A percentile compares a stretch with the other conserved stretches of the same genome.
Evolutionary conservation across 2,113 vertebrate species (phyloP).

Genomic region (Phoenicopterus ruber): DNA sequence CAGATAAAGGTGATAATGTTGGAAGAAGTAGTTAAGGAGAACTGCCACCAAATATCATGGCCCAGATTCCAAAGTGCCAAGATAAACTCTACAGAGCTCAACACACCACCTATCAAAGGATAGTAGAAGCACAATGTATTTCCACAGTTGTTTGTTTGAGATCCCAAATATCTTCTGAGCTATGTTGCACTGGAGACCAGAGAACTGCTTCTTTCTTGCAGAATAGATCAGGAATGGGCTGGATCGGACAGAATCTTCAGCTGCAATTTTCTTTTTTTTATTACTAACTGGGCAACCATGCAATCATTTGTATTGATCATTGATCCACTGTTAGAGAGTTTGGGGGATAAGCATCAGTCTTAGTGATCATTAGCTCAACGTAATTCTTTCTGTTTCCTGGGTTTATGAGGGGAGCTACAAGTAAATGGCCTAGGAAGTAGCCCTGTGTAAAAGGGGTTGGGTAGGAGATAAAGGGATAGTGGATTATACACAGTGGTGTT

Average conservation of each 20-base stretch:
- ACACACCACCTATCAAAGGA: neutral
- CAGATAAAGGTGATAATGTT: neutral
- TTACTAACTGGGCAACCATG: neutral
- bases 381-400: neutral
- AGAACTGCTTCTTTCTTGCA: neutral
- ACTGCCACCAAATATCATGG: neutral
- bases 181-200: neutral
- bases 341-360: neutral
- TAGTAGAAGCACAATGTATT: neutral
- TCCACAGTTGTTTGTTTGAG: neutral
- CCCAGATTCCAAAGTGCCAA: neutral
- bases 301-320: neutral
- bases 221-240: neutral
- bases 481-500: neutral
- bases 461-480: neutral
- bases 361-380: neutral
- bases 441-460: neutral
- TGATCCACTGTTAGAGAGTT: neutral
- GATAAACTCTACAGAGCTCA: neutral
- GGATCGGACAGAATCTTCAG: neutral
- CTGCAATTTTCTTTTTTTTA: neutral
- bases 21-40: neutral
- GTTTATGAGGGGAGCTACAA: neutral
- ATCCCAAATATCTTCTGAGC: neutral
- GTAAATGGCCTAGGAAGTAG: neutral